phyloP scores from a whole-genome alignment of 2,113 vertebrate genomes.

The Callospermophilus lateralis region DNA sequence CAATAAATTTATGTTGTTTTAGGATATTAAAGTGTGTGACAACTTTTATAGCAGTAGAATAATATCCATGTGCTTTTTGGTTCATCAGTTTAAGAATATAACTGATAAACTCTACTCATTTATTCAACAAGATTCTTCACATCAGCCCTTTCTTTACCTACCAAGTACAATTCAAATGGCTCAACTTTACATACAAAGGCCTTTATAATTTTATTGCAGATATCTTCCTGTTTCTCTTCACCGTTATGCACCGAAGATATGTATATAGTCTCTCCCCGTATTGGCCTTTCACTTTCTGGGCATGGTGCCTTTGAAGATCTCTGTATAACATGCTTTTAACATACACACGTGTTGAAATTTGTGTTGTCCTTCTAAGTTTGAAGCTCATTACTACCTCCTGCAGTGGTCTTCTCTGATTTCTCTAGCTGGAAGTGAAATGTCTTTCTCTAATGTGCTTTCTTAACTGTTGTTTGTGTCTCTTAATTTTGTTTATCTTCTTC shows the following conservation, averaged over 20 bases:
- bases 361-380: neutral
- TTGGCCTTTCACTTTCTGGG: neutral
- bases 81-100: neutral
- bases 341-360: neutral
- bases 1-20: neutral
- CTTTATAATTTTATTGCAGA: neutral
- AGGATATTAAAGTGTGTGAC: neutral
- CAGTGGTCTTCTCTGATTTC: conserved; percentile 9
- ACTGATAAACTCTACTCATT: neutral
- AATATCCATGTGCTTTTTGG: neutral
- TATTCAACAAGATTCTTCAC: neutral
- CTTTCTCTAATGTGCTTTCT: neutral
- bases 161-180: neutral
- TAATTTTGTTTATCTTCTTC: neutral
- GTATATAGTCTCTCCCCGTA: neutral
- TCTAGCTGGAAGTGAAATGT: neutral
- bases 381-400: neutral
- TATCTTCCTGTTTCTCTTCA: neutral
- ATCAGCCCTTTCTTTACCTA: neutral
- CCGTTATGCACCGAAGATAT: neutral
- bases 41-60: neutral
- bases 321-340: neutral
- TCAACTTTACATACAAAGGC: neutral
- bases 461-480: neutral
- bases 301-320: neutral